Evolutionary conservation across 2,888 invertebrate genomes (phyloP).

Genomic region (Ennomos quercinarius): DNA sequence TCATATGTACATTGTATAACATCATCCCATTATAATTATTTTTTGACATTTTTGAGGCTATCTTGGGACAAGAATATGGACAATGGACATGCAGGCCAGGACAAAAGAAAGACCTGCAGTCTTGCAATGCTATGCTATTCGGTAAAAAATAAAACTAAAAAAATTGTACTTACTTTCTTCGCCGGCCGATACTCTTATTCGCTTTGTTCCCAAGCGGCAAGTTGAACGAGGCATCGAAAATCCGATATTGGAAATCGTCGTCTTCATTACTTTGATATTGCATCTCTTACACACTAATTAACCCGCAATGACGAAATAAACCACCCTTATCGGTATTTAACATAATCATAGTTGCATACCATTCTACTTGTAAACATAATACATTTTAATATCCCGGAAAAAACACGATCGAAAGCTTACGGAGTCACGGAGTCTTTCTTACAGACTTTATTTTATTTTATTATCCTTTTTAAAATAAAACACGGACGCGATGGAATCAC

Average conservation of each 20-base stretch:
- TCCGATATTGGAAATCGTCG: slow-evolving; percentile 82
- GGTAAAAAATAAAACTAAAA: slow-evolving; percentile 15
- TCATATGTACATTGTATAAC: too few species aligned
- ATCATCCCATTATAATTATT: too few species aligned
- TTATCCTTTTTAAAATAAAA: slow-evolving; percentile 20
- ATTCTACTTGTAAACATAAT: slow-evolving; percentile 46
- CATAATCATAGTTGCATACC: slow-evolving; percentile 71
- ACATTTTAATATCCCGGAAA: slow-evolving; percentile 32
- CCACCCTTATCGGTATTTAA: slow-evolving; percentile 72
- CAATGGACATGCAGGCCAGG: too few species aligned
- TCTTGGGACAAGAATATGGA: too few species aligned
- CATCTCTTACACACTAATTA: slow-evolving; percentile 79
- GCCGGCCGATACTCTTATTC: slow-evolving; percentile 56
- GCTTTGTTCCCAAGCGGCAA: slow-evolving; percentile 64
- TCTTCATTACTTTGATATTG: slow-evolving; percentile 82
- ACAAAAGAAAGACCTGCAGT: too few species aligned
- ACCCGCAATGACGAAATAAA: slow-evolving; percentile 64
- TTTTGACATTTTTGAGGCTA: too few species aligned
- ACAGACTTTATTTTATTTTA: slow-evolving; percentile 1
- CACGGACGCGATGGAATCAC: slow-evolving; percentile 57
- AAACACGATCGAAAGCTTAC: slow-evolving; percentile 16
- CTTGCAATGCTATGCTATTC: too few species aligned
- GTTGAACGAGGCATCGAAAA: slow-evolving; percentile 82
- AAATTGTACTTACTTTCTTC: slow-evolving; percentile 72
- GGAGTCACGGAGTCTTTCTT: slow-evolving; percentile 3